phyloP scores from a whole-genome alignment of 35 echinoderm and acorn worm species.

The Heliocidaris tuberculata region DNA sequence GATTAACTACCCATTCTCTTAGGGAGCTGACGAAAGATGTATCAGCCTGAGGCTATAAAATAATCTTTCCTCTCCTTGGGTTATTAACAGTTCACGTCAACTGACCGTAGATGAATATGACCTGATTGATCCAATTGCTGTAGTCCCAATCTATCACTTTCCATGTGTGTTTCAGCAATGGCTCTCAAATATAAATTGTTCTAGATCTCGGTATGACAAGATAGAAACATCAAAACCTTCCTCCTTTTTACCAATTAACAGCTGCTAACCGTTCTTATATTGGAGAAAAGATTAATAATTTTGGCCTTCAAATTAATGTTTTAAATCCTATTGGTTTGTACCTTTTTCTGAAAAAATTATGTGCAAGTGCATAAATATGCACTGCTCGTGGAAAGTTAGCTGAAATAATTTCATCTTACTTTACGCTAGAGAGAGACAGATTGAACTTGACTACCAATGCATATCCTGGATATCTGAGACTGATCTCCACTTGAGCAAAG shows the following conservation, averaged over 20 bases:
- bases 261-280: not conserved
- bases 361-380: too few relatives aligned
- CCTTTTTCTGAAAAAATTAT: too few relatives aligned
- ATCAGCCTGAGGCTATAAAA: not conserved
- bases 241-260: not conserved
- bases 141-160: conserved; percentile 10
- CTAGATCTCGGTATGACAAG: not conserved
- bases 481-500: too few relatives aligned
- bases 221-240: not conserved
- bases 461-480: too few relatives aligned
- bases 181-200: not conserved
- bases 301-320: too few relatives aligned
- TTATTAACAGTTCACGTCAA: conserved; percentile 3
- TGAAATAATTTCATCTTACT: too few relatives aligned
- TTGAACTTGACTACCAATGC: too few relatives aligned
- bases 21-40: not conserved
- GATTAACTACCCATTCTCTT: not conserved
- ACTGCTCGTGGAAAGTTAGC: too few relatives aligned
- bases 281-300: not conserved
- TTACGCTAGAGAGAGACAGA: too few relatives aligned
- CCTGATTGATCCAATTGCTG: conserved; percentile 2
- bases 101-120: conserved; percentile 10
- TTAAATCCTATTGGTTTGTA: too few relatives aligned
- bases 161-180: not conserved
- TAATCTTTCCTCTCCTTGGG: not conserved